Evolutionary conservation across 2,888 invertebrate species (phyloP).

Genomic region (Polylopha cassiicola): DNA sequence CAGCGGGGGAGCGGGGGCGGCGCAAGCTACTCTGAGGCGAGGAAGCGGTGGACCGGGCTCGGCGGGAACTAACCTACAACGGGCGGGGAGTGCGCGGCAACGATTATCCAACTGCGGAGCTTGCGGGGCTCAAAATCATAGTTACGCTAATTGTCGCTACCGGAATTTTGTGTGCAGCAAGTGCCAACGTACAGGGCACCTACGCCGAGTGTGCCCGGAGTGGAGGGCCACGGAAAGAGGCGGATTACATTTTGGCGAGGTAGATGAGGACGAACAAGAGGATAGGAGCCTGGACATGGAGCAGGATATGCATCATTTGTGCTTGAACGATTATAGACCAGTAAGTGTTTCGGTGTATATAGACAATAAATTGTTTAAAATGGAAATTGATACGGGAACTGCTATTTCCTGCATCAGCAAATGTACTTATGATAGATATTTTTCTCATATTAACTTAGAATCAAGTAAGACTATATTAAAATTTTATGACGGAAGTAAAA

Average conservation of each 20-base stretch:
- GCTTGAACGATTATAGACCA: too few relatives aligned
- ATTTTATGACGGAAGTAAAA: too few relatives aligned
- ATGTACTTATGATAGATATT: not conserved
- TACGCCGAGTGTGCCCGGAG: slow-evolving; percentile 15
- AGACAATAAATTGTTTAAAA: not conserved
- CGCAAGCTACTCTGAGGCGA: too few relatives aligned
- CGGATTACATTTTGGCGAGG: not conserved
- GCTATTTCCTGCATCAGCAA: not conserved
- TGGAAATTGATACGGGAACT: not conserved
- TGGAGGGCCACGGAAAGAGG: not conserved
- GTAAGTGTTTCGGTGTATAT: too few relatives aligned
- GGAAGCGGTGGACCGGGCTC: not conserved
- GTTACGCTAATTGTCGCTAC: not conserved
- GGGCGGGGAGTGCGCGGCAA: not conserved
- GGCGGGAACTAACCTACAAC: not conserved
- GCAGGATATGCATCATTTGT: not conserved
- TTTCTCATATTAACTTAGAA: not conserved
- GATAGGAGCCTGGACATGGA: slow-evolving; percentile 1
- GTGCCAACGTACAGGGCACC: slow-evolving; percentile 9
- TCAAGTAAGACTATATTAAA: too few relatives aligned
- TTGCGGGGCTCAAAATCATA: slow-evolving; percentile 1
- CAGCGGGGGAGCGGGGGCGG: too few relatives aligned
- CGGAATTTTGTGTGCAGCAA: slow-evolving; percentile 13
- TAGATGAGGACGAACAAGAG: not conserved
- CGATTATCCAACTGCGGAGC: not conserved